Evolutionary conservation across 2,888 invertebrate genomes (phyloP), one percentile per base, ranked within the genome.

Genomic region (Smittia aterrima): DNA sequence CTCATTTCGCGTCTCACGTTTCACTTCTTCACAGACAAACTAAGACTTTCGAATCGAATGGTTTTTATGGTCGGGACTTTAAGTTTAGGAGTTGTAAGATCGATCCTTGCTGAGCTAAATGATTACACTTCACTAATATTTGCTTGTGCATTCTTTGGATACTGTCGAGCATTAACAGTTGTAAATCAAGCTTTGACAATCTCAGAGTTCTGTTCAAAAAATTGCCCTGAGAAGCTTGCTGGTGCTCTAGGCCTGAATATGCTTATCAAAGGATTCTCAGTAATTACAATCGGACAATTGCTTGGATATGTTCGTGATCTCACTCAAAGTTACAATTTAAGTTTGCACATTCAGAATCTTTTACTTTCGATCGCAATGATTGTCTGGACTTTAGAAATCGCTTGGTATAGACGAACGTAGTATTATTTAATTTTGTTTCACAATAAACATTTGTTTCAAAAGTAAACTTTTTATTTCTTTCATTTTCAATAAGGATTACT

Each of bases 161-260:
- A 89, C 78, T 85, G 89, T 24, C 87, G 92, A 77, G 90, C 92
- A 68, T 87, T 89, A 78, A 87, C 90, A 0, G 88, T 92, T n/a
- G 88, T 91, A 0, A 89, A 89, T 76, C 88, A 90, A 78, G 90
- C 90, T 79, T 84, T 91, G 54, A 87, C 89, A 0, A 87, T 91
- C 67, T 88, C 90, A 0, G 89, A 89, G 76, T 84, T 89, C 78
- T 88, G 87, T 76, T 83, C 83, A 13, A 27, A 70, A 20, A n/a
- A 13, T 16, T 54, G 47, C 47, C 84, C 87, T 76, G 88, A 84
- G 7, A 85, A 86, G 77, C 78, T 91, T 0, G 88, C 91, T 0
- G 88, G 90, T 0, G 91, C 90, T 0, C 85, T 91, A 1, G 91
- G 91, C 0, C 83, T 91, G 1, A 90, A 89, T 77, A 91, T 91